A percentile compares a stretch with the other conserved stretches of the same genome.
Conservation (phyloP, 2,888 invertebrate genomes). For the Embidobia sp. region DNA sequence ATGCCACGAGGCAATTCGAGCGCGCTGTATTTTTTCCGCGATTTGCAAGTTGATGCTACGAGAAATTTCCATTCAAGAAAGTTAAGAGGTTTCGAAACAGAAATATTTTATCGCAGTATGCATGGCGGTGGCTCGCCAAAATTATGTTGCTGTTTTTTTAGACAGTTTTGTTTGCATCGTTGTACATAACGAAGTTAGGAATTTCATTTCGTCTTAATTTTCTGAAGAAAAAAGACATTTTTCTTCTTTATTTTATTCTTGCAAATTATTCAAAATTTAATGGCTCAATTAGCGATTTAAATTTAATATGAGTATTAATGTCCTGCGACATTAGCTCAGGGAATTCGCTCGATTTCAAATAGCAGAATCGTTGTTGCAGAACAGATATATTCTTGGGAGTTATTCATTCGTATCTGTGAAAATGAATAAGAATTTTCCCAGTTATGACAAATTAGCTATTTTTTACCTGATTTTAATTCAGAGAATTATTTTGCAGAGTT, state of each 20-base stretch:
- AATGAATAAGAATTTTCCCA: too few relatives aligned
- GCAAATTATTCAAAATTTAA: constrained; percentile 1
- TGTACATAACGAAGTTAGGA: too few relatives aligned
- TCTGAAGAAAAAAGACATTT: neutral
- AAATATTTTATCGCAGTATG: too few relatives aligned
- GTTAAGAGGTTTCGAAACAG: constrained; percentile 3
- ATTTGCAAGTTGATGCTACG: constrained; percentile 41
- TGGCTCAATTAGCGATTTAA: neutral
- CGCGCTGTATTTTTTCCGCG: constrained; percentile 4
- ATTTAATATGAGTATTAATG: constrained; percentile 15
- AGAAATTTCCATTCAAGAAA: constrained; percentile 17
- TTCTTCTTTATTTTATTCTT: neutral
- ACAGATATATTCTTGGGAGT: constrained; percentile 1
- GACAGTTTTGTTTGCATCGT: too few relatives aligned
- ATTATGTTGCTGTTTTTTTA: too few relatives aligned
- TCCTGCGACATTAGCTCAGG: constrained; percentile 10
- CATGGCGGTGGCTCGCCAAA: too few relatives aligned
- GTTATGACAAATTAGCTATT: too few relatives aligned
- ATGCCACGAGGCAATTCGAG: too few relatives aligned
- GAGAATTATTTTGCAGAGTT: too few relatives aligned
- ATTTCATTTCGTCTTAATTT: neutral
- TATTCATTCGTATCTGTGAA: constrained; percentile 1
- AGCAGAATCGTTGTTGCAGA: too few relatives aligned
- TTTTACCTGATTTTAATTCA: too few relatives aligned
- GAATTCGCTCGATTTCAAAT: constrained; percentile 18